These are phyloP conservation scores for Crossaster papposus DNA, from an alignment of 53 echinoderm and acorn worm species.

Conservation along the genomic window DNA sequence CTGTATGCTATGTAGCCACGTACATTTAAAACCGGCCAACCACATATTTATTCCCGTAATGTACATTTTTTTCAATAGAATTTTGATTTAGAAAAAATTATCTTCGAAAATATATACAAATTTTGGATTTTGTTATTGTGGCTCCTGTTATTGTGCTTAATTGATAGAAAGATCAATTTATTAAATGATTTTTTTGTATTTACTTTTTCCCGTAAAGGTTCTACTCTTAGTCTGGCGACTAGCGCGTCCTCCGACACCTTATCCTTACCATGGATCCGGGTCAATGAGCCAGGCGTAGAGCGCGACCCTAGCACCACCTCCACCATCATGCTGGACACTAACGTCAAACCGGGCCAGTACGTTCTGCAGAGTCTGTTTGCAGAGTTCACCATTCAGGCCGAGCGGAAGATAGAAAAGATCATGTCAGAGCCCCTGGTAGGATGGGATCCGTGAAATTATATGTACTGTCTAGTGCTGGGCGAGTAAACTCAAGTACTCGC, in stretches of 20 bases:
- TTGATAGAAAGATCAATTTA: background rate
- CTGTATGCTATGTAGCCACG: too few relatives aligned
- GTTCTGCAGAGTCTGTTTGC: conserved; percentile 99
- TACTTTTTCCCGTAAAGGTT: conserved; percentile 15
- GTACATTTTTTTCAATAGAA: too few relatives aligned
- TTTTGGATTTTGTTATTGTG: too few relatives aligned
- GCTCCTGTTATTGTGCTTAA: too few relatives aligned
- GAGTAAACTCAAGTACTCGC: too few relatives aligned
- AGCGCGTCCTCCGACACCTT: conserved; percentile 80
- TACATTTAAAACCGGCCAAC: too few relatives aligned
- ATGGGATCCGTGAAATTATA: too few relatives aligned
- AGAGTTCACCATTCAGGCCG: conserved; percentile 97
- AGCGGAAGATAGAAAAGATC: conserved; percentile 97
- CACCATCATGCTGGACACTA: conserved; percentile 91
- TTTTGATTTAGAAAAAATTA: too few relatives aligned
- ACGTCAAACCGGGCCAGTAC: conserved; percentile 98
- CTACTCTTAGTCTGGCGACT: conserved; percentile 85
- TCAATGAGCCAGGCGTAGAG: conserved; percentile 67
- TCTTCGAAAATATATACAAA: too few relatives aligned
- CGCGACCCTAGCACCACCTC: conserved; percentile 76
- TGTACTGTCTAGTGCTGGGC: too few relatives aligned
- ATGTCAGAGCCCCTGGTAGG: conserved; percentile 94
- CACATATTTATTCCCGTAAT: too few relatives aligned
- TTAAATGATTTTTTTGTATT: background rate
- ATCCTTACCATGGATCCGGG: conserved; percentile 83